Percentiles rank a stretch among this genome's conserved stretches.
Evolutionary conservation across 2,888 invertebrate species (phyloP).

Genomic region (Morpho helenor): DNA sequence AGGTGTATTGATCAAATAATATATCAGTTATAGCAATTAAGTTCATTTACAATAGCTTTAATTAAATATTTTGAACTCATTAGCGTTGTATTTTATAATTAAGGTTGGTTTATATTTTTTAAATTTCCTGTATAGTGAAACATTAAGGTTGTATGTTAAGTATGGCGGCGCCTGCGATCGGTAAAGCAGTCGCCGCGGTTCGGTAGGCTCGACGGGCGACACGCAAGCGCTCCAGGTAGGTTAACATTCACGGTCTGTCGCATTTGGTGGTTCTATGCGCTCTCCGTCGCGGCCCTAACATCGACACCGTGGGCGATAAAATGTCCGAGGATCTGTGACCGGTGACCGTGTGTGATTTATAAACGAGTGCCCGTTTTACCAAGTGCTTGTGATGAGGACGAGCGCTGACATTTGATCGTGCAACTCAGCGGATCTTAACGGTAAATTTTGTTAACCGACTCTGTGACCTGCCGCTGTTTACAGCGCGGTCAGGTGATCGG

Average conservation of each 20-base stretch:
- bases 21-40: background rate
- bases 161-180: slow-evolving; percentile 56
- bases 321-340: slow-evolving; percentile 61
- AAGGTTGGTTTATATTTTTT: background rate
- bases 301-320: slow-evolving; percentile 48
- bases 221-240: slow-evolving; percentile 78
- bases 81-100: background rate
- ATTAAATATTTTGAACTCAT: slow-evolving; percentile 1
- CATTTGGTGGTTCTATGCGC: slow-evolving; percentile 71
- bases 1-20: slow-evolving; percentile 20
- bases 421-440: slow-evolving; percentile 68
- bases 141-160: slow-evolving; percentile 45
- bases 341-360: slow-evolving; percentile 64
- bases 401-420: slow-evolving; percentile 49
- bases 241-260: slow-evolving; percentile 75
- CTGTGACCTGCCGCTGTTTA: slow-evolving; percentile 65
- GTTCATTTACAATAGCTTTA: background rate
- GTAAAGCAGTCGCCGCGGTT: slow-evolving; percentile 57
- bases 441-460: slow-evolving; percentile 66
- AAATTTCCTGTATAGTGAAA: background rate
- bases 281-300: slow-evolving; percentile 60
- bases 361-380: slow-evolving; percentile 51
- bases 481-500: slow-evolving; percentile 63
- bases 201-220: slow-evolving; percentile 55
- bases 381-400: slow-evolving; percentile 50